These are phyloP conservation scores for Eurois occulta DNA, from an alignment of 2,888 invertebrate species.

Conservation along the genomic window DNA sequence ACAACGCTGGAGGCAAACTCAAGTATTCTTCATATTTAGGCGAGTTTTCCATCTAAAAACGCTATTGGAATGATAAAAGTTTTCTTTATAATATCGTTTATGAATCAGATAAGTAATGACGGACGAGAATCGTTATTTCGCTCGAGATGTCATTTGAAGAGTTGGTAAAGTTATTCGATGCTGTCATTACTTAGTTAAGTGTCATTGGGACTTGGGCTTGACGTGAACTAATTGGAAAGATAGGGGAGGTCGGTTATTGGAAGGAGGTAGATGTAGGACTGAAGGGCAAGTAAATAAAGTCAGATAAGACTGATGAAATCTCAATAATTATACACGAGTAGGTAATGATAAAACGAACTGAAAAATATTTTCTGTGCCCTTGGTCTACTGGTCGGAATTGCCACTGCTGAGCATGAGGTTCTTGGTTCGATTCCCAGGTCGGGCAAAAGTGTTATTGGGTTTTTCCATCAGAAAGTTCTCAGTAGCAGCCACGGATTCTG, in stretches of 20 bases:
- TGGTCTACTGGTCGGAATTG: too few species aligned
- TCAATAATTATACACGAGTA: background rate
- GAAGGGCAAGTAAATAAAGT: background rate
- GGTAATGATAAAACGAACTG: background rate
- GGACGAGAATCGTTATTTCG: constrained; percentile 22
- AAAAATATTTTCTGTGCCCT: too few species aligned
- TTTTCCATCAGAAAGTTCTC: too few species aligned
- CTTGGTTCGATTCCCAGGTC: too few species aligned
- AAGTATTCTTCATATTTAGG: constrained; percentile 78
- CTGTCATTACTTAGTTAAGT: constrained; percentile 45
- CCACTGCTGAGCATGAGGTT: too few species aligned
- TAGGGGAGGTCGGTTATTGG: constrained; percentile 4
- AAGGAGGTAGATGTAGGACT: background rate
- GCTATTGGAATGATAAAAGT: constrained; percentile 69
- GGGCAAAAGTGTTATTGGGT: too few species aligned
- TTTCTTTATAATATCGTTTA: constrained; percentile 55
- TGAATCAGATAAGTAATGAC: constrained; percentile 39
- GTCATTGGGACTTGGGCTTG: constrained; percentile 29
- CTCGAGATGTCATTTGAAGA: constrained; percentile 32
- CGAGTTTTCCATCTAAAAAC: constrained; percentile 71
- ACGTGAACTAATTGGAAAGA: constrained; percentile 44
- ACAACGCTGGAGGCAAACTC: constrained; percentile 68
- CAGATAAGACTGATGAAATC: background rate
- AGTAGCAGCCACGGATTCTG: too few species aligned
- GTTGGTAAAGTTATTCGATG: constrained; percentile 39